Evolutionary conservation across 2,113 vertebrate genomes (phyloP).

Genomic region (Xenopus laevis): DNA sequence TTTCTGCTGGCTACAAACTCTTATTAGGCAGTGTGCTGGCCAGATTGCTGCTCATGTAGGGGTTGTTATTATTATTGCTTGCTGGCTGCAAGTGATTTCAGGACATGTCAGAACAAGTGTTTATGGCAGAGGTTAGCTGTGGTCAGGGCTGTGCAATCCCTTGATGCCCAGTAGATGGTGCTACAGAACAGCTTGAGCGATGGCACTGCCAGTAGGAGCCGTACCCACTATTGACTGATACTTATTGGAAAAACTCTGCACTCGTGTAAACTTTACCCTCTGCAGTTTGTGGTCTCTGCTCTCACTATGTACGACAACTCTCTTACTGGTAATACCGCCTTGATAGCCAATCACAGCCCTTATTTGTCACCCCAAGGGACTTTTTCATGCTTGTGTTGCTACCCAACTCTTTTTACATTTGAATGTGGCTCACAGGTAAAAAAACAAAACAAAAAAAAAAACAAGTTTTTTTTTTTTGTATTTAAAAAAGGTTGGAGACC

Average conservation of each 20-base stretch:
- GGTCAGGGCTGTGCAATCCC: background rate
- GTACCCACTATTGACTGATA: background rate
- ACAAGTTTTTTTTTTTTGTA: too few relatives aligned
- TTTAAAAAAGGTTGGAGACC: too few relatives aligned
- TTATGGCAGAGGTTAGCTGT: conserved; percentile 17
- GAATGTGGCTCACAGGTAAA: too few relatives aligned
- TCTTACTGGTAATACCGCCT: too few relatives aligned
- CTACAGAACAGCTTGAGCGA: conserved; percentile 4
- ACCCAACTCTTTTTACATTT: too few relatives aligned
- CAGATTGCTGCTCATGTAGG: background rate
- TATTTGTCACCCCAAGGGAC: too few relatives aligned
- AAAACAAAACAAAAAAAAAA: too few relatives aligned
- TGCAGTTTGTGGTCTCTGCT: background rate
- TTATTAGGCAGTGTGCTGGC: background rate
- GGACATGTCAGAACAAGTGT: conserved; percentile 20
- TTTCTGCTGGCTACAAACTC: background rate
- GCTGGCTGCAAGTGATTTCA: background rate
- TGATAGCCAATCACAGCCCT: too few relatives aligned
- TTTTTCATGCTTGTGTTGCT: too few relatives aligned
- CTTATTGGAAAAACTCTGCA: conserved; percentile 6
- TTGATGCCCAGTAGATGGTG: conserved; percentile 28
- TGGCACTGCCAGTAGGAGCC: background rate
- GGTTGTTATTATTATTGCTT: conserved; percentile 18
- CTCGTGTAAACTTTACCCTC: background rate
- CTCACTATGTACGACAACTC: too few relatives aligned